Conservation (phyloP, 1,140 invertebrate genomes). For the Amyelois transitella region DNA sequence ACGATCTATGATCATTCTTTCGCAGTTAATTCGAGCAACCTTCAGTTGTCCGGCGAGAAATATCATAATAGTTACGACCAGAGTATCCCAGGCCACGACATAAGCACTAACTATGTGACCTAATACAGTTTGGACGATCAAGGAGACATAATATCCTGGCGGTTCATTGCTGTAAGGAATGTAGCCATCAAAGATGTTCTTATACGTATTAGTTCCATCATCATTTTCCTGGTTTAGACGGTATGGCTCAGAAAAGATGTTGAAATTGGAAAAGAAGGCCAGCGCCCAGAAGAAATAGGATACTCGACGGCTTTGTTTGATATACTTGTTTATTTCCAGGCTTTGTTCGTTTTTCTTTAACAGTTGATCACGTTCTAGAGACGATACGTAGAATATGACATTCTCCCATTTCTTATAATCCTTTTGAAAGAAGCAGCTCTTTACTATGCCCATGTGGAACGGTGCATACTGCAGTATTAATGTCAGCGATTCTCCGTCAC, state of each 20-base stretch:
- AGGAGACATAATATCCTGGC: constrained; percentile 41
- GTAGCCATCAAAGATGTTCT: constrained; percentile 38
- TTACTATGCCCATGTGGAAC: constrained; percentile 39
- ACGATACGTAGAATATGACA: constrained; percentile 30
- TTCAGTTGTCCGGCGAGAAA: constrained; percentile 42
- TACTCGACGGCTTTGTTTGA: constrained; percentile 25
- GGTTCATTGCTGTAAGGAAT: constrained; percentile 31
- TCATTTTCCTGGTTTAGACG: constrained; percentile 26
- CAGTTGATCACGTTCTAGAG: constrained; percentile 25
- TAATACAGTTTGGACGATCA: constrained; percentile 32
- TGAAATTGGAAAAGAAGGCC: constrained; percentile 35
- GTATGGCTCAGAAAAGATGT: constrained; percentile 37
- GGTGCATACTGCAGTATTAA: constrained; percentile 39
- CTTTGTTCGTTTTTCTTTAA: constrained; percentile 13
- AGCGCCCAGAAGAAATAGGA: constrained; percentile 38
- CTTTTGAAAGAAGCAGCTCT: constrained; percentile 32
- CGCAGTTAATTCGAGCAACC: constrained; percentile 25
- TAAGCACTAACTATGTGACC: constrained; percentile 37
- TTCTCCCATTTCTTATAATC: constrained; percentile 29
- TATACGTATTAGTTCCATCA: constrained; percentile 31
- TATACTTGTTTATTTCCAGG: constrained; percentile 20
- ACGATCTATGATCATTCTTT: constrained; percentile 12
- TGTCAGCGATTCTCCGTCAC: constrained; percentile 20
- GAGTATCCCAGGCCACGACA: constrained; percentile 39
- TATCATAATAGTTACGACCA: constrained; percentile 38